A percentile compares a stretch with the other conserved stretches of the same genome.
These are phyloP conservation scores for Mesopsocus fuscifrons DNA, from an alignment of 2,888 invertebrate genomes.

Conservation along the genomic window DNA sequence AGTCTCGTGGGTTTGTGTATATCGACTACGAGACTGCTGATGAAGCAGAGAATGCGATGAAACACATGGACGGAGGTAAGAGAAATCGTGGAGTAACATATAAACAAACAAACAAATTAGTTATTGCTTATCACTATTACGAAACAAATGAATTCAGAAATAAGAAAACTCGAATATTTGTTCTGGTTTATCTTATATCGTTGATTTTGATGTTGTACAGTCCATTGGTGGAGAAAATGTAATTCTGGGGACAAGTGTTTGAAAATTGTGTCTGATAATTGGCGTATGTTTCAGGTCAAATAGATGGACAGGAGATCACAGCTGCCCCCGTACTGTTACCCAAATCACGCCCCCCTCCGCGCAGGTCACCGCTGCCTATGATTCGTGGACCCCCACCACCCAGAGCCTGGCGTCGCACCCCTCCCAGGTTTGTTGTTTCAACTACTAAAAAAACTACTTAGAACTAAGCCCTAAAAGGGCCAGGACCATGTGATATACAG, in stretches of 20 bases:
- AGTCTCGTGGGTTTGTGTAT: slow-evolving; percentile 86
- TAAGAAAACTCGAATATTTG: too few relatives aligned
- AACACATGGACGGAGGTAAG: slow-evolving; percentile 95
- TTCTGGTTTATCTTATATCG: not conserved
- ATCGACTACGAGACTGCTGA: slow-evolving; percentile 87
- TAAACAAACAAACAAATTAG: not conserved
- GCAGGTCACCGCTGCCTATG: slow-evolving; percentile 23
- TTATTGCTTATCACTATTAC: not conserved
- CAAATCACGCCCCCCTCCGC: slow-evolving; percentile 38
- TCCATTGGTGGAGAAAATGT: too few relatives aligned
- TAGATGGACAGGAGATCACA: slow-evolving; percentile 84
- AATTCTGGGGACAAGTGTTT: too few relatives aligned
- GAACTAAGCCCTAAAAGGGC: not conserved
- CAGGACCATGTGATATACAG: too few relatives aligned
- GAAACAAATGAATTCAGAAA: too few relatives aligned
- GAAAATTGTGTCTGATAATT: too few relatives aligned
- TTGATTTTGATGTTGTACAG: not conserved
- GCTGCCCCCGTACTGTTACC: slow-evolving; percentile 82
- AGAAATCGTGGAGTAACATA: slow-evolving; percentile 6
- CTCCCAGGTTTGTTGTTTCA: slow-evolving; percentile 17
- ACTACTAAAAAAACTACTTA: slow-evolving; percentile 10
- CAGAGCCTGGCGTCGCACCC: slow-evolving; percentile 17
- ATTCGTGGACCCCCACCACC: slow-evolving; percentile 16
- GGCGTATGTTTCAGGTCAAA: too few relatives aligned
- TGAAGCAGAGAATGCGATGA: slow-evolving; percentile 96